Percentiles rank a stretch among this genome's conserved stretches.
Conservation (phyloP, 2,888 invertebrate species). For the Scaeva pyrastri region DNA sequence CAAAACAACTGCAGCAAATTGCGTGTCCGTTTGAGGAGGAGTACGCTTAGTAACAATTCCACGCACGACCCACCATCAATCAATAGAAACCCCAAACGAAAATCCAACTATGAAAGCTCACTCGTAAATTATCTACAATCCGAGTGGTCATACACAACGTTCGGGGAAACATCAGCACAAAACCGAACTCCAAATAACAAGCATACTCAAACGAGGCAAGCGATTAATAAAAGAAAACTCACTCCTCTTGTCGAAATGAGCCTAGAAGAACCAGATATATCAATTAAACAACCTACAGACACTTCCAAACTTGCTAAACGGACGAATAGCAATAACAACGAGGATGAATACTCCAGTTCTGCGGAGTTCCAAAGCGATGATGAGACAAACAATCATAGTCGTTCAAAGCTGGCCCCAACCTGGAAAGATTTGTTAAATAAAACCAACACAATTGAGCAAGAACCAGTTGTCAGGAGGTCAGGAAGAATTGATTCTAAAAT, state of each 20-base stretch:
- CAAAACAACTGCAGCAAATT: slow-evolving; percentile 2
- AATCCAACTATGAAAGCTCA: neutral
- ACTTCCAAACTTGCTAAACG: neutral
- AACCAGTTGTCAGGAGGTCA: neutral
- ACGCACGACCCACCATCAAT: neutral
- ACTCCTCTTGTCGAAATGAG: slow-evolving; percentile 42
- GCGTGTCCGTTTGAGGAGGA: neutral
- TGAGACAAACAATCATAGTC: neutral
- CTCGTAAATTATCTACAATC: neutral
- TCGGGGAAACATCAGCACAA: neutral
- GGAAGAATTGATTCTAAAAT: neutral
- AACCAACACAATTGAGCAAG: too few species aligned
- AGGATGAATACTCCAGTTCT: slow-evolving; percentile 56
- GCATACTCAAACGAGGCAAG: neutral
- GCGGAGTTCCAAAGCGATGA: slow-evolving; percentile 54
- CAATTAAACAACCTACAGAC: neutral
- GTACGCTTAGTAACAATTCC: neutral
- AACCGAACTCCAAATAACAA: neutral
- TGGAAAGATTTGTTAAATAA: slow-evolving; percentile 54
- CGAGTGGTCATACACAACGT: neutral
- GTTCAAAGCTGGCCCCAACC: slow-evolving; percentile 53
- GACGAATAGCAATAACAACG: neutral
- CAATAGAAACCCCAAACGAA: neutral
- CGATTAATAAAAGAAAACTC: slow-evolving; percentile 20
- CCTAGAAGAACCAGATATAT: neutral